A percentile compares a stretch with the other conserved stretches of the same genome.
phyloP scores from a whole-genome alignment of 2,797 vertebrate genomes.

The Triplophysa yarkandensis region DNA sequence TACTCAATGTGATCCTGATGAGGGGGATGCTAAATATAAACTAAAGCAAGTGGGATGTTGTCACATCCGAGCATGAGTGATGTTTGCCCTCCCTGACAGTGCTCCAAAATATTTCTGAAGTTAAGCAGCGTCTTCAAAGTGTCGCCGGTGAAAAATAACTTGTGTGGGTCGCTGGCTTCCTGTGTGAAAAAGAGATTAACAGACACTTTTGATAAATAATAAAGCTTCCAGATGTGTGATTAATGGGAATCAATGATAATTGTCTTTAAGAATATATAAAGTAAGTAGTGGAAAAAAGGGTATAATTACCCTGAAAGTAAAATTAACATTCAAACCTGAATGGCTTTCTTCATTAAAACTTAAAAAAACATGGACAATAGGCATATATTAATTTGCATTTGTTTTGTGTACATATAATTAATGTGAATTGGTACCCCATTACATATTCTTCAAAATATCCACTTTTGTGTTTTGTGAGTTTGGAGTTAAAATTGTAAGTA shows the following conservation, averaged over 20 bases:
- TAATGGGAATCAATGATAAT: not conserved
- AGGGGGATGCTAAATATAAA: conserved; percentile 48
- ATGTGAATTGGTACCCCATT: too few species aligned
- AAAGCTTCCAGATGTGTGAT: not conserved
- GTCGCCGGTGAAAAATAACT: conserved; percentile 14
- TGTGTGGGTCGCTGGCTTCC: not conserved
- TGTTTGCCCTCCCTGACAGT: conserved; percentile 49
- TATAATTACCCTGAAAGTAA: too few species aligned
- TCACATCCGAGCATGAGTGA: conserved; percentile 48
- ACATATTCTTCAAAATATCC: too few species aligned
- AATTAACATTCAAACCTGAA: too few species aligned
- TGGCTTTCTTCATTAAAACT: too few species aligned
- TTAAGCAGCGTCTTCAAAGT: conserved; percentile 1
- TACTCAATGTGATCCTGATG: conserved; percentile 44
- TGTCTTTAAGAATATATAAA: too few species aligned
- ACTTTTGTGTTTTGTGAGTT: too few species aligned
- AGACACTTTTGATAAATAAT: not conserved
- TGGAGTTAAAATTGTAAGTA: too few species aligned
- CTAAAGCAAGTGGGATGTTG: conserved; percentile 46
- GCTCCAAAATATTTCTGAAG: conserved; percentile 31
- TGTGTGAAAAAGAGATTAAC: not conserved
- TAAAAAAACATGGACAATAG: too few species aligned
- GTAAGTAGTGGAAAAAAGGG: too few species aligned
- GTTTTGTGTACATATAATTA: too few species aligned
- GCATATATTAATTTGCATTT: too few species aligned